Evolutionary conservation across 2,113 vertebrate species (phyloP), one percentile per base, ranked within the genome.

Genomic region (Dinomys branickii): DNA sequence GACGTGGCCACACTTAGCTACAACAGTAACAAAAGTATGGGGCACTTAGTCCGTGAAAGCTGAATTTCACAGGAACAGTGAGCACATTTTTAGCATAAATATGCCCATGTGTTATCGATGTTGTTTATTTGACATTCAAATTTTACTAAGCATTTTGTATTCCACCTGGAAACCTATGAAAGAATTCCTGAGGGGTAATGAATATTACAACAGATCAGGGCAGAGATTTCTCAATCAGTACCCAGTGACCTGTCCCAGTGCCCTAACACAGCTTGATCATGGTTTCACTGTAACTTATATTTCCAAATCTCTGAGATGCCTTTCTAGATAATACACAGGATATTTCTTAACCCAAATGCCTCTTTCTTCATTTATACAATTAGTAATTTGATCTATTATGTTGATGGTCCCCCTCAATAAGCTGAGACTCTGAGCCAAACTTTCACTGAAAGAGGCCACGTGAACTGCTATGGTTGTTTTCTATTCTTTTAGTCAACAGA

Each of bases 141-240:
- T 90, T 84, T 96, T n/a, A 75, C 28, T 71, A 63, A 52, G 11
- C 33, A 80, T 67, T 54, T 50, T 88, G 30, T 90, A 81, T 94
- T 94, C 88, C 73, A 56, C 41, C 30, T 44, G 50, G 50, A 50
- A 85, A 84, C 61, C n/a, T 30, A 41, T 52, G 16, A 85, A 93
- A 52, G 11, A 20, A 85, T 77, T 73, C 56, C 50, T 28, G 17
- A 6, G 33, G 13, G 16, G 17, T 44, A 80, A 87, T 81, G 28
- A 54, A 50, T 19, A 81, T 54, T 58, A 7, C 89, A 94, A 93
- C 24, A 75, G 47, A 52, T 59, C 41, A 54, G 50, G 26, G 67
- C 87, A 41, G 35, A 65, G 28, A 94, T 33, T 83, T 89, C 65
- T 89, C 28, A 54, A 26, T 16, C 44, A 92, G 59, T 56, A 50